Evolutionary conservation across 2,888 invertebrate species (phyloP), one percentile per base, ranked within the genome.

Genomic region (Brachyptera risi): DNA sequence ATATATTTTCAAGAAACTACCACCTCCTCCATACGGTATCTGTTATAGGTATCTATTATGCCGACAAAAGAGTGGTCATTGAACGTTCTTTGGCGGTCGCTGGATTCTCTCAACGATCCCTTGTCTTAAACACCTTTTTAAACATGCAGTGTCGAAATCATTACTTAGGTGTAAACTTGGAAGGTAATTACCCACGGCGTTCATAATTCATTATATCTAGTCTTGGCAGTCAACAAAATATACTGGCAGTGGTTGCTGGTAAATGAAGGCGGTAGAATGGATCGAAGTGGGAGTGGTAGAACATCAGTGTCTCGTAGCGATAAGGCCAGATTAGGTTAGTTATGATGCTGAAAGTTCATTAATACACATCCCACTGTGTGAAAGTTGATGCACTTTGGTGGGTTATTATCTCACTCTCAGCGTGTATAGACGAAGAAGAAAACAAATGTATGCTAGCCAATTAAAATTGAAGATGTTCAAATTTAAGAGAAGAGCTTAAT

Each of bases 61-160:
- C 50, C 50, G 50, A 51, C 50, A 51, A 51, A 51, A 51, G 50
- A 24, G 24, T 27, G 50, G 50, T 31, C 27, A 49, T 19, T n/a
- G 50, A 26, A 27, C 50, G 27, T 31, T 27, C 50, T 31, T 51
- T 31, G 50, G 42, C 42, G 42, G 15, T 21, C 42, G 2, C 26
- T 31, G 50, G 17, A 17, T 24, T 27, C 50, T 26, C 50, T 27
- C 50, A 49, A 24, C 49, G 23, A 13, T 15, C 35, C 9, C 3
- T 17, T 17, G 54, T 51, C n/a, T n/a, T 63, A 54, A 71, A 73
- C 73, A 74, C 68, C 71, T 72, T 73, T 75, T 76, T 75, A 73
- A 75, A 71, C 73, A 72, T 76, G 74, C 75, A 75, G 77, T 76
- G 77, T 77, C 76, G 77, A 77, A 77, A 77, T 75, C 76, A 77